A percentile compares a stretch with the other conserved stretches of the same genome.
Evolutionary conservation across 1,140 invertebrate genomes (phyloP).

Genomic region (Chironomus tepperi): DNA sequence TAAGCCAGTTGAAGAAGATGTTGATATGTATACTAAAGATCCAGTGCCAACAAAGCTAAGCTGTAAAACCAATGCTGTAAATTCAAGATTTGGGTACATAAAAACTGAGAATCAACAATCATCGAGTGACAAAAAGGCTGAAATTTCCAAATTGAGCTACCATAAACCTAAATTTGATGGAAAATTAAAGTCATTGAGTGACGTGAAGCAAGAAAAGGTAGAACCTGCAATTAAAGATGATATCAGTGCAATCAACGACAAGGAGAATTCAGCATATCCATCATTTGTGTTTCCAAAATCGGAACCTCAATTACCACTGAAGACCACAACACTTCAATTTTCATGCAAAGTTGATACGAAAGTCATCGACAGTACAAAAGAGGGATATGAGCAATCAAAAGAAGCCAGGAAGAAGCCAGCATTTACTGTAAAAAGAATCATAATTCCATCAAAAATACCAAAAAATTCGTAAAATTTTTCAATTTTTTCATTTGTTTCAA

Average conservation of each 20-base stretch:
- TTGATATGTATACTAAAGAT: too few species aligned
- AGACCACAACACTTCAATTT: neutral
- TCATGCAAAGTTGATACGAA: neutral
- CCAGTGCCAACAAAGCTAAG: too few species aligned
- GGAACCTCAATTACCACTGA: neutral
- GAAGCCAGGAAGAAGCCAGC: neutral
- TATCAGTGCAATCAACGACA: neutral
- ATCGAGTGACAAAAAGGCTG: too few species aligned
- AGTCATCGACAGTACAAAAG: neutral
- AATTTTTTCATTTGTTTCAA: neutral
- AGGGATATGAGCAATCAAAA: neutral
- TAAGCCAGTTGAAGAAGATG: too few species aligned
- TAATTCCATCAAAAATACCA: neutral
- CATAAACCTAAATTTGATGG: too few species aligned
- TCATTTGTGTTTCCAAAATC: too few species aligned
- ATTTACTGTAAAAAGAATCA: neutral
- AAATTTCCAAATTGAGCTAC: too few species aligned
- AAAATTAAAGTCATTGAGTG: neutral
- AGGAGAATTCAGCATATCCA: neutral
- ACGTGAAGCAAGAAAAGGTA: neutral
- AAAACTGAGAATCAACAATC: too few species aligned
- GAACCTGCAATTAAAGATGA: neutral
- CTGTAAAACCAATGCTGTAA: too few species aligned
- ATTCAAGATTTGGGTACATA: too few species aligned
- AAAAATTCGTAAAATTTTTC: neutral